Evolutionary conservation across 92 coral and sea anemone species (phyloP).

Genomic region (Epizoanthus ramosus): DNA sequence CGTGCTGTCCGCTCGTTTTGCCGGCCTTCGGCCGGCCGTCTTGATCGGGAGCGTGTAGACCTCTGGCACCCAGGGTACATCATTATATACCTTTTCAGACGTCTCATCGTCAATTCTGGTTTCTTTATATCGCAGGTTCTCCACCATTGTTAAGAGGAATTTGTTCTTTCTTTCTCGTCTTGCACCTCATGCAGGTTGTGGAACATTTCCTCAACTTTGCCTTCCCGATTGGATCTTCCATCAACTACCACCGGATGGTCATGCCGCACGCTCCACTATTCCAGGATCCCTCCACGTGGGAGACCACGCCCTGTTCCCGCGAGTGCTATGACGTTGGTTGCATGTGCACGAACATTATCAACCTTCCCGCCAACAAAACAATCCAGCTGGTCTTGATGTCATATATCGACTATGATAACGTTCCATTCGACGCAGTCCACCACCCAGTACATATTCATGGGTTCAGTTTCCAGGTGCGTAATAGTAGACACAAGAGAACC

Average conservation of each 20-base stretch:
- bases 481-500: background rate
- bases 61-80: too few relatives aligned
- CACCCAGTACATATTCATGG: conserved; percentile 71
- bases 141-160: background rate
- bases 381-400: conserved; percentile 66
- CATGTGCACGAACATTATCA: conserved; percentile 60
- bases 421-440: conserved; percentile 11
- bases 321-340: conserved; percentile 59
- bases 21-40: too few relatives aligned
- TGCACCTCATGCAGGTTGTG: background rate
- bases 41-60: too few relatives aligned
- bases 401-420: background rate
- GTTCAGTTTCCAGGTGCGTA: conserved; percentile 59
- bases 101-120: too few relatives aligned
- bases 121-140: background rate
- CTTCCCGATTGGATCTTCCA: conserved; percentile 52
- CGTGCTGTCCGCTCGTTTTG: too few relatives aligned
- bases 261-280: conserved; percentile 61
- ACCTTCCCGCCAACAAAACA: conserved; percentile 63
- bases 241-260: conserved; percentile 52
- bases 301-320: conserved; percentile 55
- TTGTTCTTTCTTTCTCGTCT: background rate
- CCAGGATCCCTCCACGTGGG: conserved; percentile 71
- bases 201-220: conserved; percentile 60
- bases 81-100: too few relatives aligned